Conservation (phyloP, 2,797 vertebrate species). For the Fistularia commersonii region DNA sequence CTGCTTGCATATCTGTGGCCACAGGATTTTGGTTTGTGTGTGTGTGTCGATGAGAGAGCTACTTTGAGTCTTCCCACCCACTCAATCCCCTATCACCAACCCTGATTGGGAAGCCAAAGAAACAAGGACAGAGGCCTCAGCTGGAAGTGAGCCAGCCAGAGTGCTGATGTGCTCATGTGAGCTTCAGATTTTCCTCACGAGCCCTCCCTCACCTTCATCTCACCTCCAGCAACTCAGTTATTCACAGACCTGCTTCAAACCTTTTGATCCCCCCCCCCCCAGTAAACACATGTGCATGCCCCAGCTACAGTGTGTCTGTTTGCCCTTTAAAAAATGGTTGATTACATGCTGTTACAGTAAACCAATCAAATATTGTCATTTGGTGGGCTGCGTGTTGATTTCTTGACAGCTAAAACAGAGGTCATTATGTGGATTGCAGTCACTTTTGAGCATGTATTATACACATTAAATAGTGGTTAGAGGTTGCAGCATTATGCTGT, state of each 20-base stretch:
- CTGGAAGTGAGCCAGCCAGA: constrained; percentile 24
- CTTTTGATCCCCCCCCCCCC: constrained; percentile 21
- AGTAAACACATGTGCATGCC: constrained; percentile 23
- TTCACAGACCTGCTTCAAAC: constrained; percentile 20
- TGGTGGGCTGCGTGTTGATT: constrained; percentile 11
- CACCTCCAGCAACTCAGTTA: constrained; percentile 38
- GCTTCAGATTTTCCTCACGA: constrained; percentile 20
- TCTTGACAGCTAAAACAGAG: constrained; percentile 18
- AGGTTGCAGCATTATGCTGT: too few species aligned
- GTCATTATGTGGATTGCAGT: constrained; percentile 19
- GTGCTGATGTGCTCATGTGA: constrained; percentile 1
- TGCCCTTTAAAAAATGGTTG: constrained; percentile 24
- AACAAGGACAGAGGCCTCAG: constrained; percentile 4
- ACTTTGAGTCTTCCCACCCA: constrained; percentile 49
- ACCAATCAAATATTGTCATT: constrained; percentile 49
- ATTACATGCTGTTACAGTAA: constrained; percentile 33
- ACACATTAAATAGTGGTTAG: constrained; percentile 25
- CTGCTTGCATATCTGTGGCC: too few species aligned
- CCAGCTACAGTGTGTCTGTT: constrained; percentile 20
- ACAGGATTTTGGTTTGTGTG: too few species aligned
- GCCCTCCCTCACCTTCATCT: constrained; percentile 38
- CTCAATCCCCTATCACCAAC: constrained; percentile 33
- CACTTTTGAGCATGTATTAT: constrained; percentile 30
- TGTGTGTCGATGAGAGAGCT: too few species aligned
- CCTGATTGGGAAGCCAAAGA: constrained; percentile 30